A percentile compares a stretch with the other conserved stretches of the same genome.
These are phyloP conservation scores for Tanytarsus gracilentus DNA, from an alignment of 2,888 invertebrate species.

Conservation along the genomic window DNA sequence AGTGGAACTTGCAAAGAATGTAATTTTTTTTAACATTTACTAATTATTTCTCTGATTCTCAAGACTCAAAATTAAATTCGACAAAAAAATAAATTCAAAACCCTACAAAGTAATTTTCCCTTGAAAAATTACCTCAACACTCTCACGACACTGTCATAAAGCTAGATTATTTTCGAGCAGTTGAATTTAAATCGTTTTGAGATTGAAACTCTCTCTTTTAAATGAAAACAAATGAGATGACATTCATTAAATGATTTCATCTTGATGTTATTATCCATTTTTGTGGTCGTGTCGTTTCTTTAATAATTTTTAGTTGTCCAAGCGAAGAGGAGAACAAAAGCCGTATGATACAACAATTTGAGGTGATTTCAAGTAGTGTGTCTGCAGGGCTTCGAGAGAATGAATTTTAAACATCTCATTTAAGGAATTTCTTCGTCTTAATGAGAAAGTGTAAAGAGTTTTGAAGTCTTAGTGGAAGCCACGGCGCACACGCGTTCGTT, in stretches of 20 bases:
- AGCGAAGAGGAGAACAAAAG: slow-evolving; percentile 1
- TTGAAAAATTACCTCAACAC: too few species aligned
- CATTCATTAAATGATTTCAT: slow-evolving; percentile 18
- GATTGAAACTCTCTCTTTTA: not conserved
- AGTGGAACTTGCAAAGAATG: too few species aligned
- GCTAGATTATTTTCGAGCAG: too few species aligned
- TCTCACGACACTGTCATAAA: too few species aligned
- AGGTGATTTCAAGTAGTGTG: slow-evolving; percentile 6
- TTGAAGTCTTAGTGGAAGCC: not conserved
- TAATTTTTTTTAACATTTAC: not conserved
- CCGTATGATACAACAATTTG: not conserved
- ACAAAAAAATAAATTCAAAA: not conserved
- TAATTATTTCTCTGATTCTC: not conserved
- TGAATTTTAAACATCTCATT: slow-evolving; percentile 16
- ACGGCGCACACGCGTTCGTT: not conserved
- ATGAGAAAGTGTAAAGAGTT: too few species aligned
- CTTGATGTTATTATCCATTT: not conserved
- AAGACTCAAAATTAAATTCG: not conserved
- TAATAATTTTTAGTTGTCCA: not conserved
- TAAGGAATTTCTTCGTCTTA: not conserved
- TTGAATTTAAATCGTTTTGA: not conserved
- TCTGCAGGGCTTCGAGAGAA: slow-evolving; percentile 2
- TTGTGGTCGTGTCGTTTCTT: not conserved
- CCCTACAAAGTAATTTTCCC: too few species aligned
- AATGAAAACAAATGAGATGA: slow-evolving; percentile 28